phyloP scores from a whole-genome alignment of 2,113 vertebrate species.

The Isichthys henryi region DNA sequence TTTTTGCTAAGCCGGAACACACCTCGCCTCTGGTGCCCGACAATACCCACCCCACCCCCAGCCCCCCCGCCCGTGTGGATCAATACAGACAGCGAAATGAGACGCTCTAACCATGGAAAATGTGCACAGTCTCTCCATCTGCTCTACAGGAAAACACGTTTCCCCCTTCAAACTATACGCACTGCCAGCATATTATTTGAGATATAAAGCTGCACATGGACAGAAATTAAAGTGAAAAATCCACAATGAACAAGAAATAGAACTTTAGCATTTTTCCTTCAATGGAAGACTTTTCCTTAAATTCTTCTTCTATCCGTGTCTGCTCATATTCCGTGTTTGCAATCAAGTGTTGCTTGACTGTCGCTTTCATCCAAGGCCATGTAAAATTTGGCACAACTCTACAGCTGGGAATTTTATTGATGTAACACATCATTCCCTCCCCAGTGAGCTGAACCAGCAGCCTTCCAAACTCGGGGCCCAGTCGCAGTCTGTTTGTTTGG shows the following conservation, averaged over 20 bases:
- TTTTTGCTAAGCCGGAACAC: not conserved
- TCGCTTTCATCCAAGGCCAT: not conserved
- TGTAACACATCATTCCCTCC: not conserved
- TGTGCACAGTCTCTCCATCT: not conserved
- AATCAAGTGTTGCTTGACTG: not conserved
- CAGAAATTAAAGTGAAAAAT: not conserved
- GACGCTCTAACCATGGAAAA: not conserved
- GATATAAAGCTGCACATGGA: not conserved
- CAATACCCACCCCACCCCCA: not conserved
- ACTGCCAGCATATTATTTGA: not conserved
- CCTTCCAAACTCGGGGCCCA: not conserved
- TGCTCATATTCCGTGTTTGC: not conserved
- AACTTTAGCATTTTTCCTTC: not conserved
- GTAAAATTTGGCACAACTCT: not conserved
- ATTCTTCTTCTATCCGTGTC: not conserved
- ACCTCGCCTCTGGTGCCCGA: not conserved
- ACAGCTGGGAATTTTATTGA: not conserved
- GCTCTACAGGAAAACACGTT: not conserved
- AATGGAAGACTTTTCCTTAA: not conserved
- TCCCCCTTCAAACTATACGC: not conserved
- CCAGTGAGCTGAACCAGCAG: not conserved
- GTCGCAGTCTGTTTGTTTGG: not conserved
- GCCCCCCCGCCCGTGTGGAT: not conserved
- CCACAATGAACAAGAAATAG: not conserved
- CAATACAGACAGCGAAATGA: not conserved